These are phyloP conservation scores for Peromyscus aztecus DNA, from an alignment of 2,797 vertebrate genomes.

Conservation along the genomic window DNA sequence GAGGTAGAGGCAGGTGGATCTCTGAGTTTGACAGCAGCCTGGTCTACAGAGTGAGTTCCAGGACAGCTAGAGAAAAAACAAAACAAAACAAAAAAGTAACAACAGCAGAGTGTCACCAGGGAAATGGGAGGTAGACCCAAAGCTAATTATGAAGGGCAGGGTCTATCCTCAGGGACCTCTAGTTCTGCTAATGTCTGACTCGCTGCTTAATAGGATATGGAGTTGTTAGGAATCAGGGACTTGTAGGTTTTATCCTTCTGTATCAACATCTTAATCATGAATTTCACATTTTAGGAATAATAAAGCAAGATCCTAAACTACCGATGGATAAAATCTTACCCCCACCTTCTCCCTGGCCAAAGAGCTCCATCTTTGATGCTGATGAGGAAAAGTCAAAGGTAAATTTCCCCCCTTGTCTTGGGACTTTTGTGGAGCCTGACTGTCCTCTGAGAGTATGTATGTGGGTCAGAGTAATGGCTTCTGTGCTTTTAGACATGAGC, in stretches of 20 bases:
- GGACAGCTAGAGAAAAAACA: not conserved
- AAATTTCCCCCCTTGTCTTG: not conserved
- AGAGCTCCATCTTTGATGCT: conserved; percentile 92
- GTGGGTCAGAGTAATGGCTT: not conserved
- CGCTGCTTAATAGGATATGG: no score
- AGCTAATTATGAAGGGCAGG: not conserved
- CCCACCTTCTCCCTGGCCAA: conserved; percentile 91
- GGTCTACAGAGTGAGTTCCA: not conserved
- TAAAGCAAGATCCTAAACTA: conserved; percentile 94
- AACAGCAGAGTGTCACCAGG: not conserved
- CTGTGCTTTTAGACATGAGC: not conserved
- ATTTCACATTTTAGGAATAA: conserved; percentile 89
- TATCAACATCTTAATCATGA: not conserved
- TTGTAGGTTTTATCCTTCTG: not conserved
- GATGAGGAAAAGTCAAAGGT: conserved; percentile 95
- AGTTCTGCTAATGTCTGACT: not conserved
- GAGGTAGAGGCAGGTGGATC: not conserved
- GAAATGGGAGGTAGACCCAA: not conserved
- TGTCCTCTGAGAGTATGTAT: not conserved
- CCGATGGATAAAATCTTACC: conserved; percentile 90
- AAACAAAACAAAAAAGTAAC: not conserved
- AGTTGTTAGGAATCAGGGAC: not conserved
- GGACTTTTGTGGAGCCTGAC: not conserved
- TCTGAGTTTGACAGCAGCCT: not conserved
- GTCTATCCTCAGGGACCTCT: not conserved